A percentile compares a stretch with the other conserved stretches of the same genome.
Conservation (phyloP, 2,113 vertebrate genomes). For the Anoura caudifer region DNA sequence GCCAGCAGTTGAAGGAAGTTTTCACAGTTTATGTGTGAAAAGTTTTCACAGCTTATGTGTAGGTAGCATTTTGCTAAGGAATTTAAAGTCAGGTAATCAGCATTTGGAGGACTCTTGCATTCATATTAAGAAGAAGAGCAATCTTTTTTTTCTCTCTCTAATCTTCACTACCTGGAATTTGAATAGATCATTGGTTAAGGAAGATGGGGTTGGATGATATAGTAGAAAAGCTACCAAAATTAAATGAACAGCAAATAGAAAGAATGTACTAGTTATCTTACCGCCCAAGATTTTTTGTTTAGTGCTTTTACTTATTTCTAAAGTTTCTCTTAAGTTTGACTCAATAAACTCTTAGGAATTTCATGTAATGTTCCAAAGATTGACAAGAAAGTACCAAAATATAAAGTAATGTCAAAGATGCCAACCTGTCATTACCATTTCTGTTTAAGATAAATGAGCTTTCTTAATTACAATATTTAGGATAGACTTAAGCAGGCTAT, state of each 20-base stretch:
- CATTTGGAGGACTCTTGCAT: neutral
- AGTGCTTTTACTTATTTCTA: neutral
- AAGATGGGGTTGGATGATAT: neutral
- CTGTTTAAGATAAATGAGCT: neutral
- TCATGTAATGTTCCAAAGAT: neutral
- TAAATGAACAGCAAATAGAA: neutral
- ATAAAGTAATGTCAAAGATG: neutral
- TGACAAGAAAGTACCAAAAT: conserved; percentile 15
- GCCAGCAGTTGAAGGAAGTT: neutral
- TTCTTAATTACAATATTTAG: conserved; percentile 4
- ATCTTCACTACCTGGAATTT: neutral
- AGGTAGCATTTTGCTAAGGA: conserved; percentile 33
- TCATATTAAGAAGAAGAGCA: neutral
- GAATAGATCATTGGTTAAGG: neutral
- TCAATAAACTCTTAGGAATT: neutral
- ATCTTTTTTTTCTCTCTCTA: neutral
- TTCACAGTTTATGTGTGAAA: too few species aligned
- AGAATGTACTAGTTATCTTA: neutral
- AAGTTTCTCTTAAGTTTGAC: neutral
- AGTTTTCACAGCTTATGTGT: neutral
- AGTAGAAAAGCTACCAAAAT: neutral
- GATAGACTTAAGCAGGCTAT: neutral
- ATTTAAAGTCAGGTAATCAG: conserved; percentile 51
- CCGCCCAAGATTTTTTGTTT: neutral
- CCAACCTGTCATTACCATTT: neutral